Base-by-base conservation (phyloP, 2,113 vertebrate species). In the Riparia riparia region DNA sequence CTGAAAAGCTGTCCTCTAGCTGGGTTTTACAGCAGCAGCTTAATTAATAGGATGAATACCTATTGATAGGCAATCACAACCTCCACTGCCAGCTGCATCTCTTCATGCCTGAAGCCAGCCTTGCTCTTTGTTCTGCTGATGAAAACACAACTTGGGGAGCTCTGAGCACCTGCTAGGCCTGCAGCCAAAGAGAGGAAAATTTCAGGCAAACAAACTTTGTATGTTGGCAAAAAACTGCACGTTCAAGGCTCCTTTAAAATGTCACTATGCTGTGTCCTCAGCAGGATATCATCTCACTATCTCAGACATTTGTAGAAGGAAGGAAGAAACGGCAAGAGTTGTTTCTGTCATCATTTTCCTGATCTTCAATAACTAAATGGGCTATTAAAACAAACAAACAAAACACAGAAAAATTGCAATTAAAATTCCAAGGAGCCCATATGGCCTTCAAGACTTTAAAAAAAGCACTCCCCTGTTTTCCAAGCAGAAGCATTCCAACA, bases 1-100 rank as follows among this genome's bases (percentile, higher is more conserved):
- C 68, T 92, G 88, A 94, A 95, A 90, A 93, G 66, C 86, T 72
- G 78, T 87, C 41, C 57, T 53, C 32, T 41, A 42, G 44, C 69
- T 56, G 0, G 8, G 34, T 80, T 69, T 66, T 85, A 88, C 41
- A 86, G n/a, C 22, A 95, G 65, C 77, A 82, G 65, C 42, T 60
- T 93, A 78, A 90, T 96, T 79, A 95, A 87, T 7, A 47, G 0
- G 3, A 56, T 64, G 85, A 95, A 90, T 77, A 79, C 32, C 54
- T 82, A 88, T 73, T 89, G 82, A 80, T 73, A 69, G 19, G 41
- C 57, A 69, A 76, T 53, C 58, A 7, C 28, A 80, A 45, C 50
- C 9, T 51, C n/a, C 65, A 39, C 4, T 41, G 65, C 68, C 86
- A 93, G 83, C 78, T 87, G 88, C 63, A 93, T 21, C 57, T 60